Evolutionary conservation across 1,140 invertebrate genomes (phyloP).

Genomic region (Helicoverpa armigera): DNA sequence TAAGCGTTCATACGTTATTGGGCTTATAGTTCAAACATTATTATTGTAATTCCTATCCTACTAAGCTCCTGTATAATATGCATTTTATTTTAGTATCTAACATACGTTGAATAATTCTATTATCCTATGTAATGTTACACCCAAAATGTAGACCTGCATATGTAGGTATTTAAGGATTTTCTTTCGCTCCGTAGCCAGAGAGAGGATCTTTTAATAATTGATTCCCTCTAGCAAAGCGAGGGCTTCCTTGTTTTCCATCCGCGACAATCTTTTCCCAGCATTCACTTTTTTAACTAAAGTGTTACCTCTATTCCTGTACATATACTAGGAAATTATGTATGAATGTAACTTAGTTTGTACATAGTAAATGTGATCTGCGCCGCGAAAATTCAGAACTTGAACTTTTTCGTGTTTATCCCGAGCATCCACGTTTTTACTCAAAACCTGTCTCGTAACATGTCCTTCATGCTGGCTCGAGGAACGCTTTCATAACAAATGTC

Average conservation of each 20-base stretch:
- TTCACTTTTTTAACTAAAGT: conserved; percentile 21
- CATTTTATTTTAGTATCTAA: neutral
- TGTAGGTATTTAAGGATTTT: conserved; percentile 21
- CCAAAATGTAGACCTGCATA: conserved; percentile 12
- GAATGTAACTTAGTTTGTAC: conserved; percentile 31
- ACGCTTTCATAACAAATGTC: too few species aligned
- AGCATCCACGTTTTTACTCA: too few species aligned
- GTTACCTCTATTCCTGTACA: conserved; percentile 4
- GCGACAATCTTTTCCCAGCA: conserved; percentile 44
- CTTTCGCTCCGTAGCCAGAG: conserved; percentile 25
- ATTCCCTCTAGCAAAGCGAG: conserved; percentile 45
- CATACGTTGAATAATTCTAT: neutral
- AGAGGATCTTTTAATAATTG: conserved; percentile 50
- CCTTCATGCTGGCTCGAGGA: too few species aligned
- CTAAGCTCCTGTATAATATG: neutral
- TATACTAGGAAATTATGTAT: conserved; percentile 21
- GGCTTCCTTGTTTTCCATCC: conserved; percentile 33
- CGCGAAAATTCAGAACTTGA: conserved; percentile 8
- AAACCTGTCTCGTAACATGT: too few species aligned
- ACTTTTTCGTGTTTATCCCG: neutral
- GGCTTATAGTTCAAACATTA: neutral
- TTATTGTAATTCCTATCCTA: neutral
- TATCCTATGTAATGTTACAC: neutral
- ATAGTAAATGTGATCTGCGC: conserved; percentile 29
- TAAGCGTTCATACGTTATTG: neutral